Percentiles rank a stretch among this genome's conserved stretches.
These are phyloP conservation scores for Triplophysa siluroides DNA, from an alignment of 2,113 vertebrate genomes.

Conservation along the genomic window DNA sequence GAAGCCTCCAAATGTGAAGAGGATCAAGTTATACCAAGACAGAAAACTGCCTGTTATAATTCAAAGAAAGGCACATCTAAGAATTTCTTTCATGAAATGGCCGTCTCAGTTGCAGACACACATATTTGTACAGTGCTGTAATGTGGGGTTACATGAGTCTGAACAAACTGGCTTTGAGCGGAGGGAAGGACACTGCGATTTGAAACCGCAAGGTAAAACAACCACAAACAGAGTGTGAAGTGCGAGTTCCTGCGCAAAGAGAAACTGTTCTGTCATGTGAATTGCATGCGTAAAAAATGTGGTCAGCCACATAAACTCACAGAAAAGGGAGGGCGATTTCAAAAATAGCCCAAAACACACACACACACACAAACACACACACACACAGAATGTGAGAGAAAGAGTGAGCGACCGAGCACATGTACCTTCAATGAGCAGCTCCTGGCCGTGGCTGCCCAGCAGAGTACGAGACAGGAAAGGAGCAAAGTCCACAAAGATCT, in stretches of 20 bases:
- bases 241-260: conserved; percentile 27
- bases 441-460: conserved; percentile 96
- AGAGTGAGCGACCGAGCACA: conserved; percentile 45
- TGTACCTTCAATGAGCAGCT: conserved; percentile 97
- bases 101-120: conserved; percentile 38
- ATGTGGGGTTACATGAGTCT: conserved; percentile 47
- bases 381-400: not conserved
- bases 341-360: not conserved
- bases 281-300: not conserved
- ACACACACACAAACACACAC: too few relatives aligned
- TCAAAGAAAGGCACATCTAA: conserved; percentile 36
- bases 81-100: conserved; percentile 34
- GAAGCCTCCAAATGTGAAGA: conserved; percentile 2
- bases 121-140: conserved; percentile 52
- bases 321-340: not conserved
- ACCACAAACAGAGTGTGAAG: conserved; percentile 46
- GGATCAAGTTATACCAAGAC: conserved; percentile 22
- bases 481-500: conserved; percentile 99
- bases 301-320: too few relatives aligned
- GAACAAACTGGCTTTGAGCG: conserved; percentile 42
- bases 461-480: conserved; percentile 95
- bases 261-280: conserved; percentile 44
- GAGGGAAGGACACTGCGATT: not conserved
- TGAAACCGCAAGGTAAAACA: conserved; percentile 17
- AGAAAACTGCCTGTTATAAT: conserved; percentile 32